Evolutionary conservation across 1,140 invertebrate species (phyloP), one percentile per base, ranked within the genome.

Genomic region (Latrodectus geometricus): DNA sequence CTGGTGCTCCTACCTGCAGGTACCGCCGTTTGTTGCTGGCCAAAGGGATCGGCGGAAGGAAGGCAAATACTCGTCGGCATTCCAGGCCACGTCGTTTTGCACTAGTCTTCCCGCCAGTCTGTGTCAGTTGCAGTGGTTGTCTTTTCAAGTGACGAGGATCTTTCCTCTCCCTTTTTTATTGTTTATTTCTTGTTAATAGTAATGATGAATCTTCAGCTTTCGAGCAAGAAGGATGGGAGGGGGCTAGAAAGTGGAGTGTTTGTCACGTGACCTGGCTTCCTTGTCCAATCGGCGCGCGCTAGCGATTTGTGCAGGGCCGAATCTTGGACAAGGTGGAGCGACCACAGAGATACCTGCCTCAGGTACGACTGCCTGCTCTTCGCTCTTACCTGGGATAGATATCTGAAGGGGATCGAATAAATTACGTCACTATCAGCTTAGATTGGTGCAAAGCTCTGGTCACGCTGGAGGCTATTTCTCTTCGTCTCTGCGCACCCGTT

Each of bases 351-450:
- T 86, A 86, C 83, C 83, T 78, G 75, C 68, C 83, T 86, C 75
- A 86, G 83, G 75, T 86, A 21, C 65, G 65, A 86, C 83, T 86
- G 83, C 83, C 77, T 15, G 83, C 9, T 72, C 74, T 77, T 72
- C 48, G 50, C 75, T n/a, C 17, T 48, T 15, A 65, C 50, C 49
- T n/a, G 65, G 65, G n/a, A 66, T 77, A 86, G 74, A 86, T 86
- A 86, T 86, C 83, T 76, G 76, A 84, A 76, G 61, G 54, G 54
- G 54, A 86, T 86, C 83, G 83, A 86, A 86, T 86, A 86, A 86
- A 77, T 86, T 86, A 86, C 83, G 83, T 86, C 83, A 78, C 83
- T 77, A 78, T 77, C 83, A 69, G 83, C 70, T 86, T 77, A 86
- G 77, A 86, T 77, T 86, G 75, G 83, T 86, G 83, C 75, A 86